A percentile compares a stretch with the other conserved stretches of the same genome.
Evolutionary conservation across 2,797 vertebrate genomes (phyloP).

Genomic region (Mormyrus hasselquistii): DNA sequence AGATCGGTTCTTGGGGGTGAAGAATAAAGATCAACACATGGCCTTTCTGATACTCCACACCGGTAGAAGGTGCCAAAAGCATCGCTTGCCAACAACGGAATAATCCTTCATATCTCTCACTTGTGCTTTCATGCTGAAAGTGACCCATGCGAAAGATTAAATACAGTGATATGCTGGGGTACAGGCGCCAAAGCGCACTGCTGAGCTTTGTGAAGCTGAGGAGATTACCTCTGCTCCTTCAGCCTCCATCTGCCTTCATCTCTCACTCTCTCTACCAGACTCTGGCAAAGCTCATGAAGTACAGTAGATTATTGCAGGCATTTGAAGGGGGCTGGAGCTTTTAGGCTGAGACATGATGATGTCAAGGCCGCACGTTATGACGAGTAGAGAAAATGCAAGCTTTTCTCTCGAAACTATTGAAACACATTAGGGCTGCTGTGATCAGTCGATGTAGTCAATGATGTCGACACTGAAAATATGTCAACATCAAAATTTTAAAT

Average conservation of each 20-base stretch:
- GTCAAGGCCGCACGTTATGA: neutral
- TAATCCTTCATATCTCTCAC: conserved; percentile 56
- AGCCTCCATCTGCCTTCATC: conserved; percentile 10
- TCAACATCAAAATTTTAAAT: neutral
- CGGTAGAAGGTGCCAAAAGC: conserved; percentile 27
- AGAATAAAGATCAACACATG: conserved; percentile 2
- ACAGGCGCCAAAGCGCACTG: conserved; percentile 28
- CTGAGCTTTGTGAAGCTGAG: conserved; percentile 42
- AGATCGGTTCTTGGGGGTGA: conserved; percentile 1
- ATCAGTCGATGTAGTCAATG: neutral
- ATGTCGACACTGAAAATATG: neutral
- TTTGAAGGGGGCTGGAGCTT: neutral
- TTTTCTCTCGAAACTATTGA: neutral
- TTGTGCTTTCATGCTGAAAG: conserved; percentile 38
- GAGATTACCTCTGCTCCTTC: conserved; percentile 42
- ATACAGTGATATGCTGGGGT: conserved; percentile 48
- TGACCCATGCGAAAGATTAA: conserved; percentile 47
- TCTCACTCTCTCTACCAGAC: neutral
- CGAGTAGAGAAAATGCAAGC: neutral
- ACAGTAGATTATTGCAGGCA: neutral
- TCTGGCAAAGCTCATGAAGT: neutral
- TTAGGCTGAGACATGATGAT: neutral
- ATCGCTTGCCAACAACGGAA: conserved; percentile 50
- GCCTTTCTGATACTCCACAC: neutral
- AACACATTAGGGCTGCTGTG: neutral